A percentile compares a stretch with the other conserved stretches of the same genome.
Evolutionary conservation across 2,888 invertebrate species (phyloP).

Genomic region (Danaus chrysippus): DNA sequence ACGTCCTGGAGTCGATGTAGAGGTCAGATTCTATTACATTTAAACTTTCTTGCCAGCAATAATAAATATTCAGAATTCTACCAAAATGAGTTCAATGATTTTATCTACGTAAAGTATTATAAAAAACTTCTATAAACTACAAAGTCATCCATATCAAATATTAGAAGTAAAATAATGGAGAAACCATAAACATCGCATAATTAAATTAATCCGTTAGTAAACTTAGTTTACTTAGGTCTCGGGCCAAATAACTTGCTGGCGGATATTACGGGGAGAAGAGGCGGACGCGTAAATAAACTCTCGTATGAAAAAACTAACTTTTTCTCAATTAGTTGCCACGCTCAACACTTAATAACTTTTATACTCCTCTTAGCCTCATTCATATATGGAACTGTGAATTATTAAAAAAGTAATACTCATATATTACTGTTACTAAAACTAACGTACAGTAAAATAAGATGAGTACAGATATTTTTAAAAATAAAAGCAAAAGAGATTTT

Average conservation of each 20-base stretch:
- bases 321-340: constrained; percentile 54
- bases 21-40: constrained; percentile 78
- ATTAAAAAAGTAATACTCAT: neutral
- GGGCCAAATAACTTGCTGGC: constrained; percentile 56
- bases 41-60: too few relatives aligned
- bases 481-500: too few relatives aligned
- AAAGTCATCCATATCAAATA: neutral
- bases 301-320: constrained; percentile 52
- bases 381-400: neutral
- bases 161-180: constrained; percentile 14
- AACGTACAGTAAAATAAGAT: neutral
- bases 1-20: constrained; percentile 89
- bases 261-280: constrained; percentile 72
- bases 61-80: too few relatives aligned
- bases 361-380: constrained; percentile 8
- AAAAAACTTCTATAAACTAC: neutral
- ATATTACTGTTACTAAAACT: neutral
- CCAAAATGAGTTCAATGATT: too few relatives aligned
- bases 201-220: constrained; percentile 65
- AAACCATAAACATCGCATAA: constrained; percentile 38
- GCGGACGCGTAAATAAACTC: constrained; percentile 65
- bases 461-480: neutral
- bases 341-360: constrained; percentile 27
- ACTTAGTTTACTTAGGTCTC: constrained; percentile 65
- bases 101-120: too few relatives aligned